Base-by-base conservation (phyloP, 2,797 vertebrate genomes). In the Semotilus atromaculatus region DNA sequence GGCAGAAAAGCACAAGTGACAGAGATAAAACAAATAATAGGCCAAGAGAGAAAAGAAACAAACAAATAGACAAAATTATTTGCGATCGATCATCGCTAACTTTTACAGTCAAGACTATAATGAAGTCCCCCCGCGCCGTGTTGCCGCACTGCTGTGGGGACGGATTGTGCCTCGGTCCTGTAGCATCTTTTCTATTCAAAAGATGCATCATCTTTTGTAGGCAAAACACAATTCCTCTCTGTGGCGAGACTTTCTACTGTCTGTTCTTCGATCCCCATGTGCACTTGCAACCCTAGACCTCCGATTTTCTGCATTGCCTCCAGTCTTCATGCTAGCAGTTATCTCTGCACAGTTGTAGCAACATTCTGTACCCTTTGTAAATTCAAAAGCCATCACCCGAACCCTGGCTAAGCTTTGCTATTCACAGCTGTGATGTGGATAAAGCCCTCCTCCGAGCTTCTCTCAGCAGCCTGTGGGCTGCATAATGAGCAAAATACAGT, bases 371-470 rank as follows among this genome's bases (percentile, higher is more conserved):
- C 16, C 68, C 67, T 85, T 85, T 85, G 76, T 85, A 80, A 48
- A 77, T 78, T 38, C 83, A 64, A 85, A 45, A 86, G 67, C 66
- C 60, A 66, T 79, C 74, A 82, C n/a, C 55, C 76, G 31, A 45
- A 81, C 48, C 72, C 85, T 45, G 72, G 76, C 67, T 73, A 53
- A 81, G 83, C 80, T 53, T 62, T 81, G 77, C 76, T 51, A 70
- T 88, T 86, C 80, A 73, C 77, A 83, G 82, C 82, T 84, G 67
- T 34, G 75, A 60, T 75, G 77, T 64, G 76, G 78, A 86, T 73
- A 66, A 88, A 88, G 74, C 85, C 71, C 80, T 86, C 84, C 88
- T 86, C 83, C 72, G 38, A 79, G 66, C 71, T 62, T 86, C 64
- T 70, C 38, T 66, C 81, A 66, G 76, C 58, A 85, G 86, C 80